Percentiles rank a stretch among this genome's conserved stretches.
These are phyloP conservation scores for Incurvaria masculella DNA, from an alignment of 2,888 invertebrate genomes.

Conservation along the genomic window DNA sequence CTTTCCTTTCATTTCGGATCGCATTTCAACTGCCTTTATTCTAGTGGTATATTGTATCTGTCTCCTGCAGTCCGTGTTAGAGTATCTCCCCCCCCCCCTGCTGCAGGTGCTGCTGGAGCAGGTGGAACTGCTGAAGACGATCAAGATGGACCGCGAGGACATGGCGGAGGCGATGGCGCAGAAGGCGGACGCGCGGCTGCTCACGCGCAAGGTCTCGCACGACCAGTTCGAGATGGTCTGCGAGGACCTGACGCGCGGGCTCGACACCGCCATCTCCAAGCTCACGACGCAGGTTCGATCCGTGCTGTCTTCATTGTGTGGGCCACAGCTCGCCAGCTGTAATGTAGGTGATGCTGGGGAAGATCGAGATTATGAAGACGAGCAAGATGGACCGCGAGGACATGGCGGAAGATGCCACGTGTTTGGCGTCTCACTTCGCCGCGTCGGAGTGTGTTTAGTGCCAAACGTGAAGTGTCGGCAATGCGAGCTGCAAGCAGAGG, in stretches of 20 bases:
- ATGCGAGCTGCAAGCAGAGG: no score
- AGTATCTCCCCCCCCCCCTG: no score
- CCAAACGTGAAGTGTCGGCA: no score
- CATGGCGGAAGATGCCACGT: slow-evolving; percentile 65
- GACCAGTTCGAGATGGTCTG: slow-evolving; percentile 69
- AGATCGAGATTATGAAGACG: slow-evolving; percentile 62
- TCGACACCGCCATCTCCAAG: slow-evolving; percentile 63
- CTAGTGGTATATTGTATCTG: no score
- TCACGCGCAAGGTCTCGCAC: slow-evolving; percentile 70
- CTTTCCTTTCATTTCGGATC: no score
- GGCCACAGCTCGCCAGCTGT: no score
- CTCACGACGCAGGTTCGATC: slow-evolving; percentile 53
- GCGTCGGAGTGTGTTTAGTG: no score
- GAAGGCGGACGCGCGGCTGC: slow-evolving; percentile 66
- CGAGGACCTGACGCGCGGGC: slow-evolving; percentile 60
- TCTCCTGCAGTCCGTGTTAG: no score
- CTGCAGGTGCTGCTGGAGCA: slow-evolving; percentile 60
- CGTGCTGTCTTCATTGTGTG: no score
- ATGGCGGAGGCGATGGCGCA: slow-evolving; percentile 69
- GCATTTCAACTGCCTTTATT: no score
- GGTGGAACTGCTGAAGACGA: slow-evolving; percentile 60
- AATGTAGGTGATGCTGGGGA: slow-evolving; percentile 59
- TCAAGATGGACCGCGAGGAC: slow-evolving; percentile 69
- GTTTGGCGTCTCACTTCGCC: no score
- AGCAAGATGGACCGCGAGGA: slow-evolving; percentile 70